These are phyloP conservation scores for Mesocricetus auratus DNA, from an alignment of 2,113 vertebrate genomes.

Conservation along the genomic window DNA sequence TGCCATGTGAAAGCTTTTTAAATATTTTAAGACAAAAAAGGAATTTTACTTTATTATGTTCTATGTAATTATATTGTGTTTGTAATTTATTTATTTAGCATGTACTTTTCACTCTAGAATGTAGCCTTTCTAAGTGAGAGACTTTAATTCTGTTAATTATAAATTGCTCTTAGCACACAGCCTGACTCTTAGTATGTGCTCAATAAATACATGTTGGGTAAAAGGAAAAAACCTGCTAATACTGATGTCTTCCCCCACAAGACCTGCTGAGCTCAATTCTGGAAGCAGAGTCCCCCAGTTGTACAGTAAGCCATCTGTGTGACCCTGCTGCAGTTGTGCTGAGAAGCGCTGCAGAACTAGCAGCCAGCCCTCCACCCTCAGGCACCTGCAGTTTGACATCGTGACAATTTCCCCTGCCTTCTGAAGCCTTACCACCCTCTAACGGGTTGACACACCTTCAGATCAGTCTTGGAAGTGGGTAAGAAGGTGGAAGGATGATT, in stretches of 20 bases:
- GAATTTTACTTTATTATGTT: slow-evolving; percentile 33
- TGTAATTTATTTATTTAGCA: slow-evolving; percentile 66
- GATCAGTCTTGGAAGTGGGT: neutral
- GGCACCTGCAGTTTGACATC: slow-evolving; percentile 5
- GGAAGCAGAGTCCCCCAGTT: neutral
- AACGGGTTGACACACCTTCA: neutral
- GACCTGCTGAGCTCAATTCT: slow-evolving; percentile 5
- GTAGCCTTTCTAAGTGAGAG: slow-evolving; percentile 32
- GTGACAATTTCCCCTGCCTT: slow-evolving; percentile 47
- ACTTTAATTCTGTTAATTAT: slow-evolving; percentile 41
- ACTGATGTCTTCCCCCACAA: neutral
- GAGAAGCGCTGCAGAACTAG: neutral
- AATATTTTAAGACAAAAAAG: slow-evolving; percentile 56
- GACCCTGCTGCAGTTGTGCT: neutral
- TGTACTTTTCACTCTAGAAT: slow-evolving; percentile 45
- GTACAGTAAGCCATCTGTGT: neutral
- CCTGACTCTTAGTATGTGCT: neutral
- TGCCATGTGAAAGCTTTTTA: neutral
- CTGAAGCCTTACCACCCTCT: neutral
- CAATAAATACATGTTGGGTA: slow-evolving; percentile 44
- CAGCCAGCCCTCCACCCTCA: slow-evolving; percentile 35
- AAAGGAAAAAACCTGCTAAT: slow-evolving; percentile 4
- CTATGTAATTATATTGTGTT: slow-evolving; percentile 54
- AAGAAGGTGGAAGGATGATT: neutral
- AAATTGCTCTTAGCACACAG: slow-evolving; percentile 42